Evolutionary conservation across 2,888 invertebrate species (phyloP).

Genomic region (Phengaris alcon): DNA sequence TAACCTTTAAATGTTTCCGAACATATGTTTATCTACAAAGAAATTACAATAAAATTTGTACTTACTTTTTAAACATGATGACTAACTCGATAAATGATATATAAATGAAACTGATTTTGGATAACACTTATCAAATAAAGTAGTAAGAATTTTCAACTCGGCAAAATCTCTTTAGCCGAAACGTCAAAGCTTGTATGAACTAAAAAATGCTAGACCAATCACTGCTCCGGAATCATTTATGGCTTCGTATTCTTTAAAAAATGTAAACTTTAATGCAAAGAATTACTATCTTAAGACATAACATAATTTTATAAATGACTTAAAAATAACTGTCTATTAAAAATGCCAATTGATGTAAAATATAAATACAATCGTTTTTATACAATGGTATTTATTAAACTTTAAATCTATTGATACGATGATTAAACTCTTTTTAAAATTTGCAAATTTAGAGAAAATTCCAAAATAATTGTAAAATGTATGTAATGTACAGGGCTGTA

Average conservation of each 20-base stretch:
- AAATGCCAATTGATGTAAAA: no score
- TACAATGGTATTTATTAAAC: no score
- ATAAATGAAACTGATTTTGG: background rate
- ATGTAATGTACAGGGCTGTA: no score
- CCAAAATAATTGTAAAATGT: no score
- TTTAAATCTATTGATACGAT: no score
- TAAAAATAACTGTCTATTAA: no score
- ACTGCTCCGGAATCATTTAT: background rate
- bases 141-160: background rate
- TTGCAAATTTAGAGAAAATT: no score
- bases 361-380: no score
- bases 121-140: background rate
- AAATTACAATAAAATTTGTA: slow-evolving; percentile 37
- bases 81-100: slow-evolving; percentile 17
- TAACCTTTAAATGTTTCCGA: slow-evolving; percentile 48
- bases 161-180: background rate
- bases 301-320: no score
- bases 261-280: background rate
- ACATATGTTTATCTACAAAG: background rate
- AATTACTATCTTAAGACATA: background rate
- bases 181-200: background rate
- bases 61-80: slow-evolving; percentile 77
- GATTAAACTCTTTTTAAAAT: no score
- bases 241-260: background rate
- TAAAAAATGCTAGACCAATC: background rate